Conservation (phyloP, 35 echinoderm and acorn worm genomes). For the Diadema setosum region DNA sequence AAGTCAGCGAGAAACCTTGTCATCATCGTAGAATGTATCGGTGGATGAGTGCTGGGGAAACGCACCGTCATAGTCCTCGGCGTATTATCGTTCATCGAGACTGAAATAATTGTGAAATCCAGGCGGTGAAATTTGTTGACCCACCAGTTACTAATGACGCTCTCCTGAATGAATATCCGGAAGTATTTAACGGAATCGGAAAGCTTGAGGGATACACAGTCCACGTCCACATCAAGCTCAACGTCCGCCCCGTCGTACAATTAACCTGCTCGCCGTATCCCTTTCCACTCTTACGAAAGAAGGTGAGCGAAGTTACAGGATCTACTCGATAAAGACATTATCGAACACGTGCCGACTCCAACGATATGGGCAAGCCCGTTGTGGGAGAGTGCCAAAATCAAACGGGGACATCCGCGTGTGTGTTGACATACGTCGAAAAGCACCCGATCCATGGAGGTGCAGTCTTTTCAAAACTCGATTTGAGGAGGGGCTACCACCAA, state of each 20-base stretch:
- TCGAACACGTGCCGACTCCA: neutral
- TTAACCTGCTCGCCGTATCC: neutral
- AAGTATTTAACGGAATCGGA: slow-evolving; percentile 7
- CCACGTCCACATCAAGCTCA: neutral
- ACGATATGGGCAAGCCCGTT: slow-evolving; percentile 20
- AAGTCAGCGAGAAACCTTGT: neutral
- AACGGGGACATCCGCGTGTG: slow-evolving; percentile 17
- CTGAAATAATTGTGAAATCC: neutral
- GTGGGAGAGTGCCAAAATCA: slow-evolving; percentile 8
- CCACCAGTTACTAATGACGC: neutral
- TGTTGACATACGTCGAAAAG: slow-evolving; percentile 4
- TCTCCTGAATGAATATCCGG: neutral
- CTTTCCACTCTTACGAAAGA: neutral
- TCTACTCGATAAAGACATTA: slow-evolving; percentile 3
- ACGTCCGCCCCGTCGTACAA: neutral
- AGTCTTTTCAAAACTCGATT: slow-evolving; percentile 44
- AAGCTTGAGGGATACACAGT: neutral
- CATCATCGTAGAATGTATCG: neutral
- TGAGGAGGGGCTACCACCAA: slow-evolving; percentile 55
- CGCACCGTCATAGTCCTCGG: neutral
- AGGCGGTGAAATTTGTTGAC: neutral
- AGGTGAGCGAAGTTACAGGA: neutral
- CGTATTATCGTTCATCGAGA: neutral
- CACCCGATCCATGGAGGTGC: neutral
- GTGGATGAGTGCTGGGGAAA: neutral